Percentiles rank a stretch among this genome's conserved stretches.
Conservation (phyloP, 1,140 invertebrate species). For the Daktulosphaira vitifoliae region DNA sequence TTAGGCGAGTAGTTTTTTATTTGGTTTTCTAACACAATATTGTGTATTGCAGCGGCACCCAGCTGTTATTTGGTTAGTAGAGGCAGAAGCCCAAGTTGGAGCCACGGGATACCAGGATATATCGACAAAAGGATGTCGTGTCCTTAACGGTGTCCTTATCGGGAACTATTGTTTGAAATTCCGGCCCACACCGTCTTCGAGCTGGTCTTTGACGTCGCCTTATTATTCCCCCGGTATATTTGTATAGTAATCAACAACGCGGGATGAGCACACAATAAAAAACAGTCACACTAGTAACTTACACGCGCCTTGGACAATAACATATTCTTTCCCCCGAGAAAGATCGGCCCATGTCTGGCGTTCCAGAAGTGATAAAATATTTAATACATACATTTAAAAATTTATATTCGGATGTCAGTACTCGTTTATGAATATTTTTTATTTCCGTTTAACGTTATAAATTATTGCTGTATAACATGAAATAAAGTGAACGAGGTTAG, state of each 20-base stretch:
- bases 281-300: not conserved
- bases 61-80: not conserved
- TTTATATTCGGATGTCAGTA: too few relatives aligned
- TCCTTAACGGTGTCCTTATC: constrained; percentile 8
- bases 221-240: not conserved
- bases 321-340: too few relatives aligned
- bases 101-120: constrained; percentile 2
- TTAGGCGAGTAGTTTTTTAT: not conserved
- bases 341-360: too few relatives aligned
- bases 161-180: constrained; percentile 19
- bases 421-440: too few relatives aligned
- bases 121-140: constrained; percentile 7
- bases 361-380: too few relatives aligned
- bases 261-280: not conserved
- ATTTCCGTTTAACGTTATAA: too few relatives aligned
- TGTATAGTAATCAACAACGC: not conserved
- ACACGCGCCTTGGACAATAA: too few relatives aligned
- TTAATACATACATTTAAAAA: too few relatives aligned
- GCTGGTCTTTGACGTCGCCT: not conserved
- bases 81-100: too few relatives aligned
- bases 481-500: too few relatives aligned
- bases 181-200: not conserved
- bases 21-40: not conserved
- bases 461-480: too few relatives aligned
- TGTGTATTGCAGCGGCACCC: not conserved